Evolutionary conservation across 2,113 vertebrate species (phyloP), one percentile per base, ranked within the genome.

Genomic region (Nestor notabilis): DNA sequence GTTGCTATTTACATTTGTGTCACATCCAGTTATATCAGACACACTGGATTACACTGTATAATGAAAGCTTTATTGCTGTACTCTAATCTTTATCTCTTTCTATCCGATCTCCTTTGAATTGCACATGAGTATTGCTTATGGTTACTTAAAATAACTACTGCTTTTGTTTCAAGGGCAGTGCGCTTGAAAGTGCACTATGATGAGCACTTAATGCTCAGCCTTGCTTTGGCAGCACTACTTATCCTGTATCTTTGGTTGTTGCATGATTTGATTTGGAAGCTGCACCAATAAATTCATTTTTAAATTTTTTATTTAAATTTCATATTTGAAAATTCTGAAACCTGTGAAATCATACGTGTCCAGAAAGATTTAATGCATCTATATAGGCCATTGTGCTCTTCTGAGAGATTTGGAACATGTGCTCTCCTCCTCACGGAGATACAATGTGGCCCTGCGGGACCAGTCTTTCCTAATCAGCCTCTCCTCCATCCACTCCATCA

Each of bases 21-120:
- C 93, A 93, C 85, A 78, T 96, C 90, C 64, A 93, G 64, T 97
- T 96, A 81, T 66, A 89, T 95, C 91, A 92, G 97, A 95, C 91
- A 96, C 2, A 6, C 89, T 76, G 83, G 97, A 97, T 97, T 97
- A 96, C 91, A 90, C 28, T 94, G 92, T 95, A 53, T 96, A 97
- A 97, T 96, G 89, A 85, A 96, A 95, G 92, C 83, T 13, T 5
- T 95, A 92, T 95, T 97, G 92, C 80, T 94, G 85, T 96, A 80
- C 83, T 80, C 94, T 96, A 97, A 97, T 97, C 97, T 97, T 97
- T 97, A 97, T 96, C 96, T 96, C 95, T 94, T 95, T 95, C 93
- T 96, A 97, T 94, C 96, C 75, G 41, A 89, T 96, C 94, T 92
- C 77, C 80, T 74, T 96, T 96, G 94, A 95, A 92, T 95, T 95